phyloP scores from a whole-genome alignment of 2,113 vertebrate species.

The Phyllostomus hastatus region DNA sequence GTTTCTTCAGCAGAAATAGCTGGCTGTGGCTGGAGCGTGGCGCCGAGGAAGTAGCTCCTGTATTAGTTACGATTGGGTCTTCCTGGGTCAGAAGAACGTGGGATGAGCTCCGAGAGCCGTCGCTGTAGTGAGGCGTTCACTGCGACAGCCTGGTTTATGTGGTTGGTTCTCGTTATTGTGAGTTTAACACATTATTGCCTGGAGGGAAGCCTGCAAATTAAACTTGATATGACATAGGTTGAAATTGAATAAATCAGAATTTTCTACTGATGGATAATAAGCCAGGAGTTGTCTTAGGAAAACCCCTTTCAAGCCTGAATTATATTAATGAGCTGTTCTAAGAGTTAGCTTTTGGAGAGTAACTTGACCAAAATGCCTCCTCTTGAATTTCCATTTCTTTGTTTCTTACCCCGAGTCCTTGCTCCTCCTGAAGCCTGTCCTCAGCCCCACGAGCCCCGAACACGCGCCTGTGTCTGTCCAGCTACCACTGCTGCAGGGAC shows the following conservation, averaged over 20 bases:
- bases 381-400: background rate
- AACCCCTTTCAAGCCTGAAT: slow-evolving; percentile 31
- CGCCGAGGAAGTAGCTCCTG: slow-evolving; percentile 55
- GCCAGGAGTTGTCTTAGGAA: slow-evolving; percentile 58
- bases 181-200: slow-evolving; percentile 73
- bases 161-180: slow-evolving; percentile 59
- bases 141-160: slow-evolving; percentile 50
- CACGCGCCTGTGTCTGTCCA: background rate
- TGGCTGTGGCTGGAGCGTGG: slow-evolving; percentile 37
- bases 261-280: slow-evolving; percentile 52
- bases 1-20: slow-evolving; percentile 66
- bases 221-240: slow-evolving; percentile 60
- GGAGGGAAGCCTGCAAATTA: slow-evolving; percentile 71
- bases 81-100: slow-evolving; percentile 50
- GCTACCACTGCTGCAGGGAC: background rate
- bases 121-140: slow-evolving; percentile 36
- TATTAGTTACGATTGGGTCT: slow-evolving; percentile 62
- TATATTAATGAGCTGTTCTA: slow-evolving; percentile 26
- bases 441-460: background rate
- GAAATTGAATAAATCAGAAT: slow-evolving; percentile 65
- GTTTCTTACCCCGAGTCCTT: background rate
- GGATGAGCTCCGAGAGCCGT: slow-evolving; percentile 55
- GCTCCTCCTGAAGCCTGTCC: background rate
- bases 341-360: slow-evolving; percentile 25
- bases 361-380: background rate